Conservation (phyloP, 1,140 invertebrate species). For the Drosophila setifemur region DNA sequence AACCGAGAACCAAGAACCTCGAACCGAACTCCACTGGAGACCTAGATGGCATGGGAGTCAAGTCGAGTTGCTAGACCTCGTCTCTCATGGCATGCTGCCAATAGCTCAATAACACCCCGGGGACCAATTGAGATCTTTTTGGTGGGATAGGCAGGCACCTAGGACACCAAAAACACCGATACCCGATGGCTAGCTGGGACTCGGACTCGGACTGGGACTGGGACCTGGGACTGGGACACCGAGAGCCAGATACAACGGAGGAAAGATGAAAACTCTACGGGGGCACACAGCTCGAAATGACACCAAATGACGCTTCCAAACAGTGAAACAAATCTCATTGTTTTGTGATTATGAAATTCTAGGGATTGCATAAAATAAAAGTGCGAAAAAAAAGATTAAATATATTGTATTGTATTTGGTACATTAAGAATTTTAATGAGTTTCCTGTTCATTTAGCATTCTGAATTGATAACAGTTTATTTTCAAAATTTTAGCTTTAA, state of each 20-base stretch:
- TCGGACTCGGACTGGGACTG: conserved; percentile 17
- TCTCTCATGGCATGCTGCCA: conserved; percentile 63
- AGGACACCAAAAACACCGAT: too few species aligned
- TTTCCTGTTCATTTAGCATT: too few species aligned
- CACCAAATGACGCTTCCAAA: not conserved
- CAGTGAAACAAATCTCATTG: not conserved
- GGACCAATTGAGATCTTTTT: conserved; percentile 76
- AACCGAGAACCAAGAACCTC: not conserved
- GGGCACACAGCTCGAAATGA: conserved; percentile 4
- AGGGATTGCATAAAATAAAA: too few species aligned
- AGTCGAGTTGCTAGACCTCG: conserved; percentile 25
- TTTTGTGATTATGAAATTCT: not conserved
- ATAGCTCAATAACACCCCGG: conserved; percentile 77
- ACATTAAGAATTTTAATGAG: too few species aligned
- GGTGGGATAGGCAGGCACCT: conserved; percentile 56
- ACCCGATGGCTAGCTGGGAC: conserved; percentile 7
- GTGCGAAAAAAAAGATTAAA: too few species aligned
- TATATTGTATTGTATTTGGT: too few species aligned
- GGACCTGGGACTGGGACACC: not conserved
- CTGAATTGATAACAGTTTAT: too few species aligned
- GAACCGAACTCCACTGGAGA: conserved; percentile 37
- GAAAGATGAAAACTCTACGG: not conserved
- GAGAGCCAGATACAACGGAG: not conserved
- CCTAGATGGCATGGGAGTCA: conserved; percentile 8
- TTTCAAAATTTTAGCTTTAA: too few species aligned